phyloP scores from a whole-genome alignment of 2,113 vertebrate genomes.

The Nematolebias whitei region DNA sequence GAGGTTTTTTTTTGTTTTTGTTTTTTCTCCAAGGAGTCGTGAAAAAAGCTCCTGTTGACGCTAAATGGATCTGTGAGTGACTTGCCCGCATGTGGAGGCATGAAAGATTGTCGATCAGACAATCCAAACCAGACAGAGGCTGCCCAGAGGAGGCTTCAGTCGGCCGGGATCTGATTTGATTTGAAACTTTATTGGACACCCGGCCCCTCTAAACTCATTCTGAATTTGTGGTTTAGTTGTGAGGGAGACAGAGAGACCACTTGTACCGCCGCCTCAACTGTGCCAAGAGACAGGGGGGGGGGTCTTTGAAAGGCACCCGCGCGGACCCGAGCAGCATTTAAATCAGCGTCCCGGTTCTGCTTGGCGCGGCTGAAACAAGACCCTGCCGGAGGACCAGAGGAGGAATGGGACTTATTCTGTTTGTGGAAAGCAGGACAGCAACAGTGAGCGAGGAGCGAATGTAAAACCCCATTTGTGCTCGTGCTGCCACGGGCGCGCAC shows the following conservation, averaged over 20 bases:
- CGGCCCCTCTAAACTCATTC: conserved; percentile 31
- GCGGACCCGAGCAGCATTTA: conserved; percentile 78
- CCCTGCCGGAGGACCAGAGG: conserved; percentile 25
- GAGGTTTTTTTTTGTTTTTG: conserved; percentile 16
- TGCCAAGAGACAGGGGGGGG: conserved; percentile 74
- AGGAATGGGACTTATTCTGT: conserved; percentile 54
- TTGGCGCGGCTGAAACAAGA: conserved; percentile 33
- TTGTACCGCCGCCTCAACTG: conserved; percentile 74
- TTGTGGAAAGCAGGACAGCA: conserved; percentile 34
- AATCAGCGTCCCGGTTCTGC: conserved; percentile 72
- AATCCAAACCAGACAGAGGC: conserved; percentile 7
- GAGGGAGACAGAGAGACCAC: conserved; percentile 72
- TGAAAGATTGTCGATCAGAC: conserved; percentile 5
- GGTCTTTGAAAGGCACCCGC: conserved; percentile 76
- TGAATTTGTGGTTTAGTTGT: conserved; percentile 41
- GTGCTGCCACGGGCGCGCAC: conserved; percentile 62
- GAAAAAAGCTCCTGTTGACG: conserved; percentile 41
- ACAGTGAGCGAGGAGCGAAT: conserved; percentile 58
- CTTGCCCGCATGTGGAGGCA: conserved; percentile 44
- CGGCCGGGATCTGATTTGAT: conserved; percentile 1
- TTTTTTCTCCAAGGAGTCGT: background rate
- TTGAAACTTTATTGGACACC: conserved; percentile 45
- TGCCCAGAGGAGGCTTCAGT: conserved; percentile 2
- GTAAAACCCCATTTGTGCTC: conserved; percentile 44
- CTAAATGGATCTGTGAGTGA: conserved; percentile 47